Evolutionary conservation across 1,140 invertebrate genomes (phyloP).

Genomic region (Drosophila sulfurigaster): DNA sequence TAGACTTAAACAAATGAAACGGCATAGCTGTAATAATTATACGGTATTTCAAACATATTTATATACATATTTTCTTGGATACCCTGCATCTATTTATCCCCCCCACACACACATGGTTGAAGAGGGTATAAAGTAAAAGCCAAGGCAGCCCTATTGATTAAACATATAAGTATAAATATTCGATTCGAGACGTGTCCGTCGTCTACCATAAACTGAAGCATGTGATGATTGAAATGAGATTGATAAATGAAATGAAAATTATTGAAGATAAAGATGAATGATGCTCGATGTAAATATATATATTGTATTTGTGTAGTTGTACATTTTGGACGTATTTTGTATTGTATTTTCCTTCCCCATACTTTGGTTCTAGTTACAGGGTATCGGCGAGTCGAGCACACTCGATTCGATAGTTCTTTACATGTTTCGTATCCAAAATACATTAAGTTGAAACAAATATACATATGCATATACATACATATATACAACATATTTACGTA

Average conservation of each 20-base stretch:
- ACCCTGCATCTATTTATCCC: conserved; percentile 14
- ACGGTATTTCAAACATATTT: conserved; percentile 41
- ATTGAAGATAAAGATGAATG: not conserved
- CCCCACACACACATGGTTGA: not conserved
- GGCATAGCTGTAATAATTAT: conserved; percentile 43
- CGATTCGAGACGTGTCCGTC: conserved; percentile 4
- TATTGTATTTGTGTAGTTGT: conserved; percentile 17
- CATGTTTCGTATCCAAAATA: conserved; percentile 26
- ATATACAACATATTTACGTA: conserved; percentile 37
- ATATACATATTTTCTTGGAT: conserved; percentile 41
- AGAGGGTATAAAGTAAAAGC: conserved; percentile 25
- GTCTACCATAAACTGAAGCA: not conserved
- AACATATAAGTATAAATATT: conserved; percentile 12
- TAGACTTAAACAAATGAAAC: conserved; percentile 39
- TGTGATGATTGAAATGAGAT: conserved; percentile 12
- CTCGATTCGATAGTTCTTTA: conserved; percentile 9
- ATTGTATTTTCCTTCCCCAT: not conserved
- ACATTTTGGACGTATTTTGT: conserved; percentile 21
- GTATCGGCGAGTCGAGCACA: conserved; percentile 12
- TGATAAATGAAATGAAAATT: not conserved
- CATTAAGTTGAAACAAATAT: conserved; percentile 43
- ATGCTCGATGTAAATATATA: conserved; percentile 14
- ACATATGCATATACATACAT: conserved; percentile 5
- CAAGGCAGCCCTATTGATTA: conserved; percentile 8
- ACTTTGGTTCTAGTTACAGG: conserved; percentile 21